phyloP scores from a whole-genome alignment of 2,888 invertebrate species.

The Molorchus minor region DNA sequence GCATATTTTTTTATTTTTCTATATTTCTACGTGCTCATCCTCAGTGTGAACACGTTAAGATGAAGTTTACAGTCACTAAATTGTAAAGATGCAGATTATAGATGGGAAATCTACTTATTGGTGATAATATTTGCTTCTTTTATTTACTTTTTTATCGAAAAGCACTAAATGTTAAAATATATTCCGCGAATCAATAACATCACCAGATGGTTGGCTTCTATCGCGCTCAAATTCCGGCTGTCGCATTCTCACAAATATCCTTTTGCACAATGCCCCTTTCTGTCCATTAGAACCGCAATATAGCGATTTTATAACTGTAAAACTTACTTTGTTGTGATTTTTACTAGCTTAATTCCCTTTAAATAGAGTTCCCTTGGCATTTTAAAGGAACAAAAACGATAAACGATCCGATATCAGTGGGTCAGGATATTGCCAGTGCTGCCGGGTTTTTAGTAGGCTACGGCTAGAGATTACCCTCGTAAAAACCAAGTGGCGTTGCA shows the following conservation, averaged over 20 bases:
- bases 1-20: too few species aligned
- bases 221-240: background rate
- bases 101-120: too few species aligned
- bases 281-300: conserved; percentile 18
- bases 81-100: too few species aligned
- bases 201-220: too few species aligned
- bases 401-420: conserved; percentile 23
- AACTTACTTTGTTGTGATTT: conserved; percentile 22
- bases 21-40: too few species aligned
- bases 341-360: conserved; percentile 24
- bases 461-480: conserved; percentile 22
- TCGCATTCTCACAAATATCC: background rate
- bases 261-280: background rate
- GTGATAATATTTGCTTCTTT: too few species aligned
- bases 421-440: conserved; percentile 21
- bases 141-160: too few species aligned
- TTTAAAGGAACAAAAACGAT: conserved; percentile 19
- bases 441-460: conserved; percentile 13
- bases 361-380: conserved; percentile 22
- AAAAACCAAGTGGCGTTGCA: conserved; percentile 20
- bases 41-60: too few species aligned
- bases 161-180: too few species aligned
- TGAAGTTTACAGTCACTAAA: too few species aligned
- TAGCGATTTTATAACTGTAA: conserved; percentile 15
- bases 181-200: too few species aligned